Evolutionary conservation across 2,113 vertebrate genomes (phyloP).

Genomic region (Gymnogyps californianus): DNA sequence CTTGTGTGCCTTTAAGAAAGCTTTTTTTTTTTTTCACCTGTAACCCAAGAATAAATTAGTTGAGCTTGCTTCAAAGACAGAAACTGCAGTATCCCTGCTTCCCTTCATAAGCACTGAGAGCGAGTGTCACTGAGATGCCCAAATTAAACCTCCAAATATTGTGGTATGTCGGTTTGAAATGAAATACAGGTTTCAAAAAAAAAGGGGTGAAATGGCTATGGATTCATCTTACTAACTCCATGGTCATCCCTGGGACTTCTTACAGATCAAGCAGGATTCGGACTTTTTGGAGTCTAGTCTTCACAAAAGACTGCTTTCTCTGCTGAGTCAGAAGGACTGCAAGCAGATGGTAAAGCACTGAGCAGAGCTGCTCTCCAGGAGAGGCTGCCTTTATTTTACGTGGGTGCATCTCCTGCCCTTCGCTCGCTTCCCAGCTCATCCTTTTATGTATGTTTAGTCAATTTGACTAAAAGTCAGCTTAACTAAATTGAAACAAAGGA

Average conservation of each 20-base stretch:
- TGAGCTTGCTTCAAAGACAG: background rate
- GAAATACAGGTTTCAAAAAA: background rate
- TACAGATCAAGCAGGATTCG: background rate
- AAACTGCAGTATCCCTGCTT: background rate
- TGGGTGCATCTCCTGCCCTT: background rate
- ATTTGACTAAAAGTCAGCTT: background rate
- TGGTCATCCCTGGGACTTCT: background rate
- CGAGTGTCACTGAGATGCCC: background rate
- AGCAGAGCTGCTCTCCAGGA: background rate
- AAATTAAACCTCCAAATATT: background rate
- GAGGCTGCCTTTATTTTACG: background rate
- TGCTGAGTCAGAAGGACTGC: background rate
- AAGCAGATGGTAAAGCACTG: background rate
- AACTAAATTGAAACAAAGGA: background rate
- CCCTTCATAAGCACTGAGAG: background rate
- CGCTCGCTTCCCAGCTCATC: fast-evolving
- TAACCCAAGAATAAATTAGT: background rate
- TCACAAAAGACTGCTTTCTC: background rate
- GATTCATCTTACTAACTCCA: background rate
- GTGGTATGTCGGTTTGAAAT: fast-evolving
- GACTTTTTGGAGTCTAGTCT: too few species aligned
- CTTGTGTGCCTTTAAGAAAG: background rate
- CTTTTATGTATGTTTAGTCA: background rate
- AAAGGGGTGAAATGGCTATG: fast-evolving
- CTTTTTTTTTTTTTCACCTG: background rate